Base-by-base conservation (phyloP, 2,113 vertebrate genomes). In the Eidolon helvum region DNA sequence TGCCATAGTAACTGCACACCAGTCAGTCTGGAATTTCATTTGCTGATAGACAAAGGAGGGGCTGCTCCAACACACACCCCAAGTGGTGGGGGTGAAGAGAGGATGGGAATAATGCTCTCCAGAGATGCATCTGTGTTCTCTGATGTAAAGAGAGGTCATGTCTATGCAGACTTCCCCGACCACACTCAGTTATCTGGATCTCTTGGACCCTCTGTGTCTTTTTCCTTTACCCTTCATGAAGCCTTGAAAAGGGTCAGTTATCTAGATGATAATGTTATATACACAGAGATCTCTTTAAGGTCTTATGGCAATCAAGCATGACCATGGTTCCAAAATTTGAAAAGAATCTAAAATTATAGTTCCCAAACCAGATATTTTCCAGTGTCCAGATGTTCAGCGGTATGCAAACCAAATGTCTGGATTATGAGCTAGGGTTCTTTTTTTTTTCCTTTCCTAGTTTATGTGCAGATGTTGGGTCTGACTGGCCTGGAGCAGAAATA, bases 301-400 rank as follows among this genome's bases (percentile, higher is more conserved):
- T 72, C 92, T 50, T 40, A 21, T 24, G 11, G 38, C 79, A 72
- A 61, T 45, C 74, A 10, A 22, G 2, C 40, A 74, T 19, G 28
- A 48, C 30, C 33, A 38, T 6, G 77, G 24, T 72, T 95, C 80
- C 74, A 87, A 45, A 61, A 71, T 59, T n/a, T 59, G 53, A 66
- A 90, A 79, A 61, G 53, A 95, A 90, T 61, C 40, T 21, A 65
- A 77, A 78, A 59, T 65, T 68, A 77, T 43, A 59, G 61, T 43
- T 92, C 48, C 92, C 88, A 82, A 89, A 53, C 72, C 74, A 90
- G 85, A 53, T 38, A 45, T 66, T 95, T 92, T 71, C 88, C 80
- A 61, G 11, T 10, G 61, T 90, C 84, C 91, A 87, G 94, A 94
- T 95, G 94, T 86, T 97, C 45, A 28, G 45, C 35, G 22, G 74